Base-by-base conservation (phyloP, 2,113 vertebrate genomes). In the Cynocephalus volans region DNA sequence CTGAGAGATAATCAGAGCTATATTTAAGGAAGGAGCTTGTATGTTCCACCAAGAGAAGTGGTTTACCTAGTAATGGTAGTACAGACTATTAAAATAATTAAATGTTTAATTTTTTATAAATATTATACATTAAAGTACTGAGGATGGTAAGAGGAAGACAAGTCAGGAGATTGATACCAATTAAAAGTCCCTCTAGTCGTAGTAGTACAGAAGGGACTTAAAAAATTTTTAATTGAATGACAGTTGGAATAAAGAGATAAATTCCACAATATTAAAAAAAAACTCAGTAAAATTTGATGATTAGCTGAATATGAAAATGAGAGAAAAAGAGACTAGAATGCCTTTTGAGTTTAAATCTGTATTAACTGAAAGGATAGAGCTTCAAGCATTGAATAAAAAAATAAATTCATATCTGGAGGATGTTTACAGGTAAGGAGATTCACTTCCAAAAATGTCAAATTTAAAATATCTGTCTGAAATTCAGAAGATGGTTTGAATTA, bases 1-100 rank as follows among this genome's bases (percentile, higher is more conserved):
- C 31, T n/a, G 9, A 54, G 1, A 87, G 3, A 73, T 69, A 33
- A 67, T 69, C 60, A 62, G 12, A 82, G 26, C 3, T 73, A n/a
- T 73, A 36, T 88, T 77, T 67, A 48, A 60, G 18, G 14, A 48
- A 76, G 5, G 0, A 0, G 1, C 10, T 86, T 62, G 23, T 3
- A 52, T 76, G 4, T 81, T 92, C 28, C 2, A 50, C 19, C 1
- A 69, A 83, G 10, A 87, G 10, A 69, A 45, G 6, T 31, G 0
- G 23, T 60, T 60, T 52, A 18, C 21, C 36, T 65, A 31, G 18
- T 26, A 19, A 62, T 31, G 21, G 52, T 24, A 64, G 5, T 33
- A 67, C 33, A 41, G 33, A 62, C 28, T 92, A 84, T 41, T 72
- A 23, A 95, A 95, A 93, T 73, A 83, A 65, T 65, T 88, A 56